Evolutionary conservation across 2,797 vertebrate genomes (phyloP), one percentile per base, ranked within the genome.

Genomic region (Epinephelus coioides): DNA sequence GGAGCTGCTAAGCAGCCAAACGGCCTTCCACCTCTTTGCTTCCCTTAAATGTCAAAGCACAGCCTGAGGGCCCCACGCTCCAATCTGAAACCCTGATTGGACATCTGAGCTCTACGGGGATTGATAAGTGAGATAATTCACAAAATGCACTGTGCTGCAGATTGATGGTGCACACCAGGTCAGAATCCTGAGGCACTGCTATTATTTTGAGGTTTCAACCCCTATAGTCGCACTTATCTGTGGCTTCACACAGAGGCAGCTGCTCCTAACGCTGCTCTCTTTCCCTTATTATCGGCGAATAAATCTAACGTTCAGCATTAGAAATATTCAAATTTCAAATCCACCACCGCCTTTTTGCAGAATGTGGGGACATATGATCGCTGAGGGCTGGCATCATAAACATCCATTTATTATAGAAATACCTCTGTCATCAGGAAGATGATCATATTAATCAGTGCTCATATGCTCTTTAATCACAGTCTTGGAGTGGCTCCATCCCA

Each of bases 391-490:
- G 84, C 78, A 86, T 88, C 72, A 66, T 80, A 89, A 95, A 92
- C 85, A 88, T 83, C 77, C 78, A 91, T 91, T 91, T 93, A 92
- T 92, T 90, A 93, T 60, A 81, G 82, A 83, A 91, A 94, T 86
- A 76, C 73, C 71, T 92, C 88, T 86, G 85, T 93, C 91, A 88
- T 92, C 89, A 82, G 65, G 79, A 86, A 82, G 87, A 91, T 75
- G 84, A 94, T 92, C 85, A 57, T 84, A 90, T 92, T 93, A 93
- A 95, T 95, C 91, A 95, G 85, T 61, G 77, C 83, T 92, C 91
- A 80, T 91, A 89, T 91, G 92, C 90, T 94, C 86, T 94, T 95
- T 94, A 95, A 95, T 95, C 93, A 94, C 86, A 73, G 69, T 62
- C 77, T 82, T 93, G 92, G 92, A 91, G 56, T 27, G 73, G 6